Evolutionary conservation across 2,113 vertebrate genomes (phyloP), one percentile per base, ranked within the genome.

Genomic region (Lepus europaeus): DNA sequence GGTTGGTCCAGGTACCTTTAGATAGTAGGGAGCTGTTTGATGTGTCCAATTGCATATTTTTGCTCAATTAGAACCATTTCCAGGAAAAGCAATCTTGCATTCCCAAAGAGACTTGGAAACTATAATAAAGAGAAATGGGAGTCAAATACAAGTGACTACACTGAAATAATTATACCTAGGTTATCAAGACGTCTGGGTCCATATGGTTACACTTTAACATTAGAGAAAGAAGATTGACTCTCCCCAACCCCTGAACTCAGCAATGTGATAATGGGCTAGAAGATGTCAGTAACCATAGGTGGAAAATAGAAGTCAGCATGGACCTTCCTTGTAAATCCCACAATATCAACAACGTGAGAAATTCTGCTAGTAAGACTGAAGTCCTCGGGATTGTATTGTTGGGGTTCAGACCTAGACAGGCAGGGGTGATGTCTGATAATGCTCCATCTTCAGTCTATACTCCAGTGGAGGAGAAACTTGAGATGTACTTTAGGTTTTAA

Each of bases 401-500:
- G 11, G 13, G 69, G 39, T 70, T 9, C 1, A 61, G 69, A 81
- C 12, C 31, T 20, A 45, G 25, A 13, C 2, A 16, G 11, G 29
- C 2, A 14, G 8, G 29, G 29, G 61, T 73, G 70, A 29, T 56
- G 6, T 61, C 22, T 56, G n/a, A 73, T 39, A 29, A 78, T 64
- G 3, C 13, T 68, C 16, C 63, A 63, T 64, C 80, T 94, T 89
- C 56, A 39, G n/a, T 88, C 36, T n/a, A 2, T 25, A 68, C 33
- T 78, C 64, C 33, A 89, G 11, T 23, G 4, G 10, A 91, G 17
- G 61, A 33, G n/a, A 83, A 83, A 80, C 45, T 79, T 80, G 19
- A 92, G 33, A 36, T 92, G 33, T 45, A 16, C 9, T 91, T 64
- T 81, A 85, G 66, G 31, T 73, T 92, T 51, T 51, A 93, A 74